Evolutionary conservation across 2,113 vertebrate genomes (phyloP).

Genomic region (Mormyrus lacerda): DNA sequence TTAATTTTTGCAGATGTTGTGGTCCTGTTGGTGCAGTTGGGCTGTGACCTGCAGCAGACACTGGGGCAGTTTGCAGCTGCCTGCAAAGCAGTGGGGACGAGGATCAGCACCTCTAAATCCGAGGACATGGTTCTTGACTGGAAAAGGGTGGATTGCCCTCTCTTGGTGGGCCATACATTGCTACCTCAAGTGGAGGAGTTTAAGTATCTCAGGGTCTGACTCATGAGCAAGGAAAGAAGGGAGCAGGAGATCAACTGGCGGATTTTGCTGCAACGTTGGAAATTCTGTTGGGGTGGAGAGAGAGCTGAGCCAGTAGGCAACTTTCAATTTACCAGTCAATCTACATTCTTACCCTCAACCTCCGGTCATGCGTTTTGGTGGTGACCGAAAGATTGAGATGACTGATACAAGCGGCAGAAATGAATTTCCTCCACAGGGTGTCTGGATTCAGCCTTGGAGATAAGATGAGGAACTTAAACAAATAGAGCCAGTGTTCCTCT

Average conservation of each 20-base stretch:
- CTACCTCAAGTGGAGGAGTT: too few species aligned
- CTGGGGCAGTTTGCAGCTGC: too few species aligned
- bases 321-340: neutral
- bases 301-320: too few species aligned
- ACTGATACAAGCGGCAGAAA: neutral
- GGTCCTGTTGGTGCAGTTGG: neutral
- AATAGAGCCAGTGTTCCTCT: neutral
- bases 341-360: neutral
- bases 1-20: neutral
- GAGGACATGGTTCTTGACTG: too few species aligned
- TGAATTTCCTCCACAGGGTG: neutral
- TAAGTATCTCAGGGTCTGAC: neutral
- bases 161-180: too few species aligned
- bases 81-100: too few species aligned
- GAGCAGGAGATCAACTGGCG: neutral
- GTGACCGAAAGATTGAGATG: neutral
- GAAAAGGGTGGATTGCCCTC: too few species aligned
- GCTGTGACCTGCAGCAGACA: too few species aligned
- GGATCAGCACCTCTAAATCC: too few species aligned
- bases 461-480: neutral
- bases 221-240: neutral
- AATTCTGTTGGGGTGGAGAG: neutral
- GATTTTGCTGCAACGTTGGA: neutral
- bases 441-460: neutral
- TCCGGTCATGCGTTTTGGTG: neutral